Conservation (phyloP, 2,797 vertebrate species). For the Lacerta agilis region DNA sequence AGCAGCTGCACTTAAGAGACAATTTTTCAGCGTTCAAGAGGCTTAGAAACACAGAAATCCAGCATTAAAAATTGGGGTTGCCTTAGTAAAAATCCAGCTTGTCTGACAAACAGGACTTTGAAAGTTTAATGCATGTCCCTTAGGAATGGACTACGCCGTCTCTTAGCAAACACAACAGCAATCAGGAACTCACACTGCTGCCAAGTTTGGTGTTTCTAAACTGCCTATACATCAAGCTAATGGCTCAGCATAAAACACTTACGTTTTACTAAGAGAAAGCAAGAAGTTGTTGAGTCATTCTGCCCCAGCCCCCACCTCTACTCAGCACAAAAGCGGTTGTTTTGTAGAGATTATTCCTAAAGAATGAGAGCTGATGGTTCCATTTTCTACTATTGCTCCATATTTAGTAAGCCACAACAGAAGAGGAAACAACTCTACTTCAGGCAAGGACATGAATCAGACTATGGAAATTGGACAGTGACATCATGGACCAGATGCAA, state of each 20-base stretch:
- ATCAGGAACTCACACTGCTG: not conserved
- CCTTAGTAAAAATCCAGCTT: constrained; percentile 46
- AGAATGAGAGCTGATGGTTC: accelerated
- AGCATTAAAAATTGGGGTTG: constrained; percentile 25
- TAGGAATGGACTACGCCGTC: constrained; percentile 32
- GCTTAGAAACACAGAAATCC: constrained; percentile 30
- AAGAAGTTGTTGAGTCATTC: constrained; percentile 16
- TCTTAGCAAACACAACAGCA: constrained; percentile 38
- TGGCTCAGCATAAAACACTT: constrained; percentile 27
- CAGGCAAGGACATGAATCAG: constrained; percentile 11
- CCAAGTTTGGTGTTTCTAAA: constrained; percentile 35
- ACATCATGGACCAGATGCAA: too few relatives aligned
- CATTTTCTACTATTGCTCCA: not conserved
- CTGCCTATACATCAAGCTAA: constrained; percentile 15
- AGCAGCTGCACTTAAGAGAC: constrained; percentile 3
- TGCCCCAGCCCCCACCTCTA: not conserved
- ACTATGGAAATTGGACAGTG: not conserved
- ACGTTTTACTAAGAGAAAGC: not conserved
- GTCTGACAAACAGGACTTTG: constrained; percentile 34
- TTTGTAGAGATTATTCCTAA: not conserved
- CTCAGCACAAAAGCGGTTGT: not conserved
- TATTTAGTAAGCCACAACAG: not conserved
- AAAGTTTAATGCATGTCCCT: constrained; percentile 51
- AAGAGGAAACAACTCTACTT: not conserved
- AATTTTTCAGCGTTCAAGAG: not conserved